Evolutionary conservation across 2,797 vertebrate species (phyloP), one percentile per base, ranked within the genome.

Genomic region (Microctenopoma steveboyesi): DNA sequence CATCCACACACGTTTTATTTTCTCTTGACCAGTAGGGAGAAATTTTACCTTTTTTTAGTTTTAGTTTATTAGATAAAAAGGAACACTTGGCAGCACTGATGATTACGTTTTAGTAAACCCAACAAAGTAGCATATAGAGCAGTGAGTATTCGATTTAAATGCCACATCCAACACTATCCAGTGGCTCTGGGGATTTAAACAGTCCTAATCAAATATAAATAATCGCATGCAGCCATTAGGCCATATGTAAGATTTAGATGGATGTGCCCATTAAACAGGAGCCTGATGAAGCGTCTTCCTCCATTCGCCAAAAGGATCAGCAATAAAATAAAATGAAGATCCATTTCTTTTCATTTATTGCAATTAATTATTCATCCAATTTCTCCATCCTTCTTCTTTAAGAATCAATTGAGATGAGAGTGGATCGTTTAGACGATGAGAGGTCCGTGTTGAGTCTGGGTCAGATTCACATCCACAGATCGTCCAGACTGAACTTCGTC

Each of bases 301-400:
- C 72, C 75, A 62, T 91, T 90, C 90, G 91, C 89, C 83, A 85
- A 90, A 83, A 88, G 93, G 89, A 89, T 92, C 87, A 4, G 94
- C 92, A 92, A 91, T 92, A 94, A 95, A 95, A 93, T 93, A 88
- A 94, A 95, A 95, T 94, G 92, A 94, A 93, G 90, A 93, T 93
- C 93, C 92, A 92, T 95, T 95, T 94, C 92, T 95, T 90, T 92
- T 91, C 90, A 78, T 88, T 94, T 79, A 94, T 95, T 95, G 92
- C 89, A 86, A 93, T 93, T 92, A 95, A 95, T 96, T 92, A 96
- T 92, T 93, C 87, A 93, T 92, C 93, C 88, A 86, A 88, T 90
- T 84, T 91, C 88, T 81, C 45, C 18, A 13, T 54, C 61, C 86
- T 89, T 88, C 89, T 81, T 81, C 87, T 92, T 89, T 89, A 81